Evolutionary conservation across 2,797 vertebrate species (phyloP), one percentile per base, ranked within the genome.

Genomic region (Sylvilagus floridanus): DNA sequence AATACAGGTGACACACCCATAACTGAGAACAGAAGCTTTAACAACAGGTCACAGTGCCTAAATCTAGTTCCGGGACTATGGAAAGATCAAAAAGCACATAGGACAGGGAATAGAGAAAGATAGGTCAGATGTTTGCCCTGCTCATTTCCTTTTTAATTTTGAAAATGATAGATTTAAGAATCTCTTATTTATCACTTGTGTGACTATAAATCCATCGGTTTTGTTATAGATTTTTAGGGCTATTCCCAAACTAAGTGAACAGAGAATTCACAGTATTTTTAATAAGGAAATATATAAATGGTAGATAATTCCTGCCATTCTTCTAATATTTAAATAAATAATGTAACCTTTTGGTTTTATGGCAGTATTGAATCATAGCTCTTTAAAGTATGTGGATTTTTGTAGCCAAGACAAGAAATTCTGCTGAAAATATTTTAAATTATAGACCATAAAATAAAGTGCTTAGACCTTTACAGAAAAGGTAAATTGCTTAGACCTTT

Each of bases 371-470:
- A 92, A 24, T 66, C 24, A 66, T 35, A 66, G 24, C 7, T 75
- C 10, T 42, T 54, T 88, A 57, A 57, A 63, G 32, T 65, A 71
- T 37, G 14, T 69, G 5, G 35, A 35, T n/a, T 42, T 19, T 71
- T 76, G 8, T 83, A 17, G 6, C 52, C 69, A 79, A 9, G 6
- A 0, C 17, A 88, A 65, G 50, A 5, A 68, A 88, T 93, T 84
- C 26, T 93, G 26, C 57, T 54, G 16, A 69, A 90, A 91, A 86
- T 76, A 47, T 47, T 93, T 87, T 65, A 66, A 87, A 3, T 63
- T 32, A 57, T 2, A 57, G 13, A 26, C 47, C 54, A 47, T 32
- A 75, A 88, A 84, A 52, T 47, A 47, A 47, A 47, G 42, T 47
- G 1, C 42, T 47, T 47, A 47, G 42, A 47, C 17, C 5, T 19